A percentile compares a stretch with the other conserved stretches of the same genome.
phyloP scores from a whole-genome alignment of 2,797 vertebrate species.

The Lagodon rhomboides region DNA sequence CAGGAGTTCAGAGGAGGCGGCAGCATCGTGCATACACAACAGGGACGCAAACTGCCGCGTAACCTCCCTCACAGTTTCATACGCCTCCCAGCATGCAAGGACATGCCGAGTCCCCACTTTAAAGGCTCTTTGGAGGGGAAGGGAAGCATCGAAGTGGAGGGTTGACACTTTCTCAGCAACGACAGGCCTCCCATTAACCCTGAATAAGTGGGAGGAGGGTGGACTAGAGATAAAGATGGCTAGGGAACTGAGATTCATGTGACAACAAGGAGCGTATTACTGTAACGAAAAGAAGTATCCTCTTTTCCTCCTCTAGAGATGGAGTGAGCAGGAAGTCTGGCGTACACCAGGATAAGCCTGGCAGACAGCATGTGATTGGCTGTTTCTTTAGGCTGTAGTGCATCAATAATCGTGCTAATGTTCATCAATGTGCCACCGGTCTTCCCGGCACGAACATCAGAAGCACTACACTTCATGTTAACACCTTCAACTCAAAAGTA shows the following conservation, averaged over 20 bases:
- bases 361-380: constrained; percentile 20
- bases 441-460: constrained; percentile 43
- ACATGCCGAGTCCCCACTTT: constrained; percentile 26
- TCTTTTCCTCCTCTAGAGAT: neutral
- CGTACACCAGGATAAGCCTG: constrained; percentile 2
- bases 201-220: constrained; percentile 27
- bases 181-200: constrained; percentile 37
- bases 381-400: constrained; percentile 3
- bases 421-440: constrained; percentile 36
- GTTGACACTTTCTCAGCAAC: constrained; percentile 26
- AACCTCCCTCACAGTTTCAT: constrained; percentile 11
- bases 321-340: constrained; percentile 9
- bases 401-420: constrained; percentile 38
- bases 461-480: neutral
- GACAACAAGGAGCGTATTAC: constrained; percentile 7
- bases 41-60: neutral
- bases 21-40: neutral
- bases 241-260: constrained; percentile 1
- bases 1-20: constrained; percentile 8
- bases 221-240: constrained; percentile 4
- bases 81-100: constrained; percentile 1
- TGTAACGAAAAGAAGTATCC: neutral
- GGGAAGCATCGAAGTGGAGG: constrained; percentile 22
- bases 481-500: constrained; percentile 1
- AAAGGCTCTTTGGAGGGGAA: constrained; percentile 23